Base-by-base conservation (phyloP, 1,140 invertebrate genomes). In the Mylabris phalerata region DNA sequence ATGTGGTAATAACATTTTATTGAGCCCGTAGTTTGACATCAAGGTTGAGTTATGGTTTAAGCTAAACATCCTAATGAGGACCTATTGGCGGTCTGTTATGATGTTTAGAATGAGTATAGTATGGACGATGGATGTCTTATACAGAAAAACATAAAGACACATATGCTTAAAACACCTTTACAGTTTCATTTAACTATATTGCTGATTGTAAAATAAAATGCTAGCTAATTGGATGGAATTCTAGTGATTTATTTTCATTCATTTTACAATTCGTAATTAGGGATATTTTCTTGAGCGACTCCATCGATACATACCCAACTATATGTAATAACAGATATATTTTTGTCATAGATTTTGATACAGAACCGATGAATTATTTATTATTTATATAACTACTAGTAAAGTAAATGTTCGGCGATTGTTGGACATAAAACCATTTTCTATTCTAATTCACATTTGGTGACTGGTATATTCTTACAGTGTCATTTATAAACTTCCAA, bases 21-120 rank as follows among this genome's bases (percentile, higher is more conserved):
- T 45, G 62, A 64, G 61, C 64, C 62, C 60, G 54, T 60, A 59
- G 60, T 68, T 68, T 68, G 67, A 68, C 67, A 68, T 66, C 61
- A 55, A 52, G 61, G 57, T 67, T 68, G 65, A 68, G 57, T 68
- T 68, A 68, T 66, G 60, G 63, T 63, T 57, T 55, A 60, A 59
- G 60, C 64, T 65, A 64, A 63, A 68, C 64, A 62, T 68, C 67
- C 67, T 68, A 68, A 68, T 68, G 67, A 65, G 65, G 64, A 67
- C 64, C 66, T 68, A 68, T 66, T 66, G 64, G 66, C 64, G 62
- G 64, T 59, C 50, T 65, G 47, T 54, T 55, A 44, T 55, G 51
- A 45, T 55, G 52, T 55, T 55, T 55, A 47, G 52, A 55, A 55
- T 47, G 45, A 26, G 38, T 32, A 55, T 47, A 55, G 52, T 43